Conservation (phyloP, 1,140 invertebrate genomes). For the Euschistus heros region DNA sequence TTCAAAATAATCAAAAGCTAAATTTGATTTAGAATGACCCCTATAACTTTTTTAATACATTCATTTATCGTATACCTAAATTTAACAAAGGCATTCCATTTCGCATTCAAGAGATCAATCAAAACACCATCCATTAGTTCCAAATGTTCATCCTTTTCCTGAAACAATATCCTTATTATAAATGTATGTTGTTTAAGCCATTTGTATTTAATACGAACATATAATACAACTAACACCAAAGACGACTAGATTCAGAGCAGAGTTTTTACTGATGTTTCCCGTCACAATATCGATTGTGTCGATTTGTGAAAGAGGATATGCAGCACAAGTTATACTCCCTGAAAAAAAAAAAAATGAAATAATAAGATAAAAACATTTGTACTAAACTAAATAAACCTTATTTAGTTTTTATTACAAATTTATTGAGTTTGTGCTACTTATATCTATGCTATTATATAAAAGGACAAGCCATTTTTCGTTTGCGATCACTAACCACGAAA, state of each 20-base stretch:
- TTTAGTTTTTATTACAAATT: too few relatives aligned
- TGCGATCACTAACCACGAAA: too few relatives aligned
- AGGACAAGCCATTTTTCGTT: too few relatives aligned
- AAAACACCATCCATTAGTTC: conserved; percentile 91
- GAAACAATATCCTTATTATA: conserved; percentile 28
- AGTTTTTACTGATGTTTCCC: conserved; percentile 86
- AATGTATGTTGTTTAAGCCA: not conserved
- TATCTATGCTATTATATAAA: too few relatives aligned
- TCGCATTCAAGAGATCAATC: conserved; percentile 87
- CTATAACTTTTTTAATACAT: too few relatives aligned
- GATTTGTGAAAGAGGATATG: conserved; percentile 89
- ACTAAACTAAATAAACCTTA: too few relatives aligned
- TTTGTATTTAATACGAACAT: not conserved
- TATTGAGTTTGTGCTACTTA: too few relatives aligned
- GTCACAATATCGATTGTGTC: conserved; percentile 90
- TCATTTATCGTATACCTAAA: conserved; percentile 44
- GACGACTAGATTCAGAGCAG: conserved; percentile 93
- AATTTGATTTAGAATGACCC: too few relatives aligned
- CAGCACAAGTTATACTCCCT: conserved; percentile 89
- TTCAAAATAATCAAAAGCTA: too few relatives aligned
- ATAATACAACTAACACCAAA: conserved; percentile 66
- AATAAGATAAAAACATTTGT: too few relatives aligned
- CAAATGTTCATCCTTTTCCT: conserved; percentile 91
- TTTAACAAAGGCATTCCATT: conserved; percentile 97
- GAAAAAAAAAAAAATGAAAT: conserved; percentile 27